A percentile compares a stretch with the other conserved stretches of the same genome.
Evolutionary conservation across 2,113 vertebrate species (phyloP).

Genomic region (Quiscalus mexicanus): DNA sequence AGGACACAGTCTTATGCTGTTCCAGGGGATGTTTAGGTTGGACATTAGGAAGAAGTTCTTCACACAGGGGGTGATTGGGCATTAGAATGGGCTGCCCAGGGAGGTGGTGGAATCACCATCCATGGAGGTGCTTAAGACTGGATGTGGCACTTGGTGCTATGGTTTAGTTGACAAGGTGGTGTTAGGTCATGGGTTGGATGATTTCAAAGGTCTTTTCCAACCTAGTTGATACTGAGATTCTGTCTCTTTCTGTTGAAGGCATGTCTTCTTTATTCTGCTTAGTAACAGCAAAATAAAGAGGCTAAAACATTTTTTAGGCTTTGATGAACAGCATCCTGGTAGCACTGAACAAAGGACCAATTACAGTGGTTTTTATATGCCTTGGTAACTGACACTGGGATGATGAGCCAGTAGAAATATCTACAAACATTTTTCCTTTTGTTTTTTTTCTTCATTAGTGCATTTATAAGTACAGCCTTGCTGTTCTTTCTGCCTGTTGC

Average conservation of each 20-base stretch:
- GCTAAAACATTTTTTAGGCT: conserved; percentile 5
- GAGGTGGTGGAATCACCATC: neutral
- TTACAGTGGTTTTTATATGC: neutral
- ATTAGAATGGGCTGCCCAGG: neutral
- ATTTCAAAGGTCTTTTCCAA: neutral
- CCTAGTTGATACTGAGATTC: neutral
- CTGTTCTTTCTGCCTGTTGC: neutral
- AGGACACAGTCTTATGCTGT: neutral
- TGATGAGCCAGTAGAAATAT: neutral
- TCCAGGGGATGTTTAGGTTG: neutral
- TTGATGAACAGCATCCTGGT: conserved; percentile 16
- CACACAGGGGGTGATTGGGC: neutral
- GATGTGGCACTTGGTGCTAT: neutral
- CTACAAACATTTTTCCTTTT: neutral
- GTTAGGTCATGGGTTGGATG: too few species aligned
- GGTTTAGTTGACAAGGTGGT: neutral
- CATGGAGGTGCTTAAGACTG: neutral
- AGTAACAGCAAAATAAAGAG: neutral
- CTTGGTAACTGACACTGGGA: neutral
- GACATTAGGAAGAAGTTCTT: neutral
- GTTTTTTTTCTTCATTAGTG: neutral
- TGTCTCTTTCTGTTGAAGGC: neutral
- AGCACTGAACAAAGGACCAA: neutral
- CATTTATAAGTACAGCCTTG: neutral
- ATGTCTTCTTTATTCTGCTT: neutral